Base-by-base conservation (phyloP, 1,140 invertebrate genomes). In the Papilio machaon region DNA sequence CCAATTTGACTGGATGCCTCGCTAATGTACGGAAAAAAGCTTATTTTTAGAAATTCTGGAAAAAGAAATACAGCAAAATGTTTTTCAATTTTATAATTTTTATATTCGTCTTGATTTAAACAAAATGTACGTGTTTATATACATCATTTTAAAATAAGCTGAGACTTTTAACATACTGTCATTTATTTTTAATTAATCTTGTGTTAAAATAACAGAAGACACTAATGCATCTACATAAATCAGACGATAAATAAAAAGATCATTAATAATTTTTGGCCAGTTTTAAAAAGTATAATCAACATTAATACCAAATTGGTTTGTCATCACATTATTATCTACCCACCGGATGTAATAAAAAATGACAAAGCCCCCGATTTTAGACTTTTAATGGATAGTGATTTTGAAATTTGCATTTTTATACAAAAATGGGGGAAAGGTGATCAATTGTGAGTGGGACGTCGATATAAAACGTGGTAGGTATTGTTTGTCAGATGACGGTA, bases 1-100 rank as follows among this genome's bases (percentile, higher is more conserved):
- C 60, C 80, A 73, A 79, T 83, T 83, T 81, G 74, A 80, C n/a
- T 75, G 73, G 47, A 49, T 75, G 6, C 46, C 47, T 30, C 47
- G n/a, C 46, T 75, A 75, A 49, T 49, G 43, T 75, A 19, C 46
- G 46, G 52, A 52, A 75, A 75, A 75, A 75, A 46, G 43, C 46
- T 46, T 75, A 75, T 47, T 23, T 75, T 75, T 46, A 47, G 52
- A 52, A 54, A 64, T 47, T 47, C 46, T 38, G 75, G 46, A 49
- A 79, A 60, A 81, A 81, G 77, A 73, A 81, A 76, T 38, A 23
- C 13, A 54, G 17, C 17, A n/a, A 54, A 54, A 54, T n/a, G 52
- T 54, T n/a, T 70, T 70, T 35, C 15, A 9, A 35, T 70, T 70
- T 70, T 70, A 23, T 35, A 1, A 70, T 35, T 30, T 35, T 70